Conservation (phyloP, 1,140 invertebrate genomes). For the Planococcus citri region DNA sequence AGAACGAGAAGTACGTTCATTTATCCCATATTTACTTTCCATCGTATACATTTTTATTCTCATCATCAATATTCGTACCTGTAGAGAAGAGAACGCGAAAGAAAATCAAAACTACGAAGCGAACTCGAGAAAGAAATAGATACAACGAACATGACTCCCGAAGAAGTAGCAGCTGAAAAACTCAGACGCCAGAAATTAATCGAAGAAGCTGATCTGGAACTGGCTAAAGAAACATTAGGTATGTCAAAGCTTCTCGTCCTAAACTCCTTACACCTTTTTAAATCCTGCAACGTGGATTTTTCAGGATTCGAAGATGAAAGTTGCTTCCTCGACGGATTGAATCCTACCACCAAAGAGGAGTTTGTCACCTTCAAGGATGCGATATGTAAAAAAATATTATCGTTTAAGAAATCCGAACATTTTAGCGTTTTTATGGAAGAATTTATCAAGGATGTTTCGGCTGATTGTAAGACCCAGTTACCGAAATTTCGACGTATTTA, state of each 20-base stretch:
- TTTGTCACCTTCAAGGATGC: conserved; percentile 62
- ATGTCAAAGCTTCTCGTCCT: conserved; percentile 23
- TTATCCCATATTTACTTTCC: conserved; percentile 15
- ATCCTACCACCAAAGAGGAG: conserved; percentile 61
- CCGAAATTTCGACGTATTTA: neutral
- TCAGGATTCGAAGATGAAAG: conserved; percentile 10
- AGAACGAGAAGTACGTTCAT: conserved; percentile 48
- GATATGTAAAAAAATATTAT: conserved; percentile 54
- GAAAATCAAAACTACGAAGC: conserved; percentile 41
- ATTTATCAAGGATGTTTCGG: conserved; percentile 59
- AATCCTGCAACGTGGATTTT: too few species aligned
- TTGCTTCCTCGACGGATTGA: conserved; percentile 41
- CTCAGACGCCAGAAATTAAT: conserved; percentile 62
- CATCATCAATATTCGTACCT: too few species aligned
- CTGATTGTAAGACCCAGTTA: conserved; percentile 49
- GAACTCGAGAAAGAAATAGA: conserved; percentile 41
- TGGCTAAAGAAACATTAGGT: conserved; percentile 81
- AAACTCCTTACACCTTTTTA: too few species aligned
- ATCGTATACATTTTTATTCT: neutral
- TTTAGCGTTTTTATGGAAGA: conserved; percentile 65
- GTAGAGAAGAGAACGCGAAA: conserved; percentile 33
- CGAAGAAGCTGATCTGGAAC: conserved; percentile 69
- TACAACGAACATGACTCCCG: conserved; percentile 50
- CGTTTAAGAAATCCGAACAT: conserved; percentile 53
- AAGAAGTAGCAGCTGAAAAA: conserved; percentile 51